Percentiles rank a stretch among this genome's conserved stretches.
Evolutionary conservation across 2,888 invertebrate species (phyloP).

Genomic region (Cosmia pyralina): DNA sequence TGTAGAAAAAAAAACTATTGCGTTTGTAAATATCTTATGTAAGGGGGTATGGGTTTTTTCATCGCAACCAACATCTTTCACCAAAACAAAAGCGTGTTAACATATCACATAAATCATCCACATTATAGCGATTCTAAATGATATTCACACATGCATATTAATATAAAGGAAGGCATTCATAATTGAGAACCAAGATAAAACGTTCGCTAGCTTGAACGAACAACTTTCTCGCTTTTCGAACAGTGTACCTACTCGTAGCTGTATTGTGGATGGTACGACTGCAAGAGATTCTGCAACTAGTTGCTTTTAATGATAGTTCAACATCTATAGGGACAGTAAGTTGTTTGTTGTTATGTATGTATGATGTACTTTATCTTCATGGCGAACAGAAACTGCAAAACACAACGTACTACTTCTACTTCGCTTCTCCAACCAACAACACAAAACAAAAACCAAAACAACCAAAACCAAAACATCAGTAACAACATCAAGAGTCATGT

Average conservation of each 20-base stretch:
- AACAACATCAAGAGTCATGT: no score
- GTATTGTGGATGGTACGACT: constrained; percentile 14
- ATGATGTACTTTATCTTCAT: not conserved
- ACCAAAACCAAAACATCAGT: no score
- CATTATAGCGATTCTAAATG: constrained; percentile 36
- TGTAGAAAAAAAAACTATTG: not conserved
- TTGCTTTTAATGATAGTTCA: constrained; percentile 10
- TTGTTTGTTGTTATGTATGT: not conserved
- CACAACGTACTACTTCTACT: not conserved
- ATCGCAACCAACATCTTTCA: constrained; percentile 2
- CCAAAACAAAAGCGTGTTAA: constrained; percentile 28
- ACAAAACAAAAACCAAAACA: no score
- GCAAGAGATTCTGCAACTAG: constrained; percentile 17
- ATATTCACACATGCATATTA: constrained; percentile 59
- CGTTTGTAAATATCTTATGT: not conserved
- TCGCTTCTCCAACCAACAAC: no score
- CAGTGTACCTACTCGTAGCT: not conserved
- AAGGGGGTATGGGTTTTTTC: not conserved
- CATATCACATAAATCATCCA: constrained; percentile 47
- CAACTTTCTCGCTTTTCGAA: constrained; percentile 41
- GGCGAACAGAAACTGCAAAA: not conserved
- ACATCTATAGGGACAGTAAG: not conserved
- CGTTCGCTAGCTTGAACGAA: constrained; percentile 34
- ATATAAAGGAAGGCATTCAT: constrained; percentile 50
- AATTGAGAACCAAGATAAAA: constrained; percentile 56